Percentiles rank a stretch among this genome's conserved stretches.
Conservation (phyloP, 2,888 invertebrate genomes). For the Helleia helle region DNA sequence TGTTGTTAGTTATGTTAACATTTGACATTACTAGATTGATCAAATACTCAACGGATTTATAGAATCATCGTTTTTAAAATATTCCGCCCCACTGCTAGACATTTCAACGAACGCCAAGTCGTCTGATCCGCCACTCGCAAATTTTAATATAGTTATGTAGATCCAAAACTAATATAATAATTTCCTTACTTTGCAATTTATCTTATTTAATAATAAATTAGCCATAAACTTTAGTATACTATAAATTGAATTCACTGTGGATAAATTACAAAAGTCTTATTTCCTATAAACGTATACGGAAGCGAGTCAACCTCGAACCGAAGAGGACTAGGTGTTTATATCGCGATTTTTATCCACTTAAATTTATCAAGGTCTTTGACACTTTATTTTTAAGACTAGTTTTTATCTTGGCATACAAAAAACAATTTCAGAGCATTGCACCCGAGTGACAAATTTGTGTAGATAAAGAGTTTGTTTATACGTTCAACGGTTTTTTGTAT, state of each 20-base stretch:
- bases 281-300: slow-evolving; percentile 22
- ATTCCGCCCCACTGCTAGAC: no score
- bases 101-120: no score
- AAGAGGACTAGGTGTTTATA: slow-evolving; percentile 24
- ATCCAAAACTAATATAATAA: no score
- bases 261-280: slow-evolving; percentile 1
- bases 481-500: no score
- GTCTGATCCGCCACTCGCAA: no score
- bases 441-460: slow-evolving; percentile 14
- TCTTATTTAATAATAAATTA: background rate
- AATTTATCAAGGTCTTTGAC: slow-evolving; percentile 66
- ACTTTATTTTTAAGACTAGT: slow-evolving; percentile 46
- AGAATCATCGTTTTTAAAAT: no score
- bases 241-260: no score
- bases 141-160: no score
- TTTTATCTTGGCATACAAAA: slow-evolving; percentile 42
- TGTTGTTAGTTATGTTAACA: background rate
- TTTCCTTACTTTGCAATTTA: no score
- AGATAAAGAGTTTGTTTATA: background rate
- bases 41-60: no score
- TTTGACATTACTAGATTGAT: background rate
- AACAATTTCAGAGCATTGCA: slow-evolving; percentile 22
- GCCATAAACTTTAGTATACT: no score
- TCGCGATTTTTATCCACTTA: slow-evolving; percentile 44
- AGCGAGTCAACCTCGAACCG: slow-evolving; percentile 22